Evolutionary conservation across 2,113 vertebrate species (phyloP), one percentile per base, ranked within the genome.

Genomic region (Chroicocephalus ridibundus): DNA sequence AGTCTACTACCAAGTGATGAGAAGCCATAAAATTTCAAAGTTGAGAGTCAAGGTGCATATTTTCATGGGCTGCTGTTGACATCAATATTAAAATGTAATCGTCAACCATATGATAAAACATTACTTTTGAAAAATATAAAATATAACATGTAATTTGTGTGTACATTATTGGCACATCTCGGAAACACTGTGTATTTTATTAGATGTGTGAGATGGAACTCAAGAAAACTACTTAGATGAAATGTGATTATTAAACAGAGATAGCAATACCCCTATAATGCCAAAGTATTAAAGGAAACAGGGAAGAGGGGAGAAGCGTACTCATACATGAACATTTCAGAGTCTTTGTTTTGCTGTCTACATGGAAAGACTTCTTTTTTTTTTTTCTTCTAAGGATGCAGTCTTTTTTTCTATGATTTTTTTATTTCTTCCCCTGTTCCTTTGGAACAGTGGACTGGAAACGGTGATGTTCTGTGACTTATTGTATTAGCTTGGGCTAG

Each of bases 401-500:
- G 36, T 62, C 31, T 62, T 90, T 69, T 55, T 84, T 89, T 44
- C 27, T 55, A 0, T 46, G 0, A 1, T 65, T 54, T 32, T 65
- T 52, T 47, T 47, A 29, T 15, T 38, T 17, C 14, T 38, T 25
- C 36, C n/a, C 20, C 5, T 13, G 4, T 79, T 94, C 36, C 52
- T 84, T 92, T 71, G 83, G 82, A 96, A 92, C 40, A 26, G 42
- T 47, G 57, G 66, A 83, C 49, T 88, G 55, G 57, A 94, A 94
- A 91, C 0, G 0, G n/a, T 8, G 5, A 47, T 90, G 57, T 86
- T 69, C 77, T 85, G 57, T 79, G 83, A 91, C 57, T 91, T 82
- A 65, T 75, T 94, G 55, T 93, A 86, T 95, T 96, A 93, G 78
- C 79, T 93, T 88, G 88, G 79, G 57, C 34, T 72, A 25, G 44